A percentile compares a stretch with the other conserved stretches of the same genome.
Evolutionary conservation across 1,140 invertebrate genomes (phyloP).

Genomic region (Drosophila lowei): DNA sequence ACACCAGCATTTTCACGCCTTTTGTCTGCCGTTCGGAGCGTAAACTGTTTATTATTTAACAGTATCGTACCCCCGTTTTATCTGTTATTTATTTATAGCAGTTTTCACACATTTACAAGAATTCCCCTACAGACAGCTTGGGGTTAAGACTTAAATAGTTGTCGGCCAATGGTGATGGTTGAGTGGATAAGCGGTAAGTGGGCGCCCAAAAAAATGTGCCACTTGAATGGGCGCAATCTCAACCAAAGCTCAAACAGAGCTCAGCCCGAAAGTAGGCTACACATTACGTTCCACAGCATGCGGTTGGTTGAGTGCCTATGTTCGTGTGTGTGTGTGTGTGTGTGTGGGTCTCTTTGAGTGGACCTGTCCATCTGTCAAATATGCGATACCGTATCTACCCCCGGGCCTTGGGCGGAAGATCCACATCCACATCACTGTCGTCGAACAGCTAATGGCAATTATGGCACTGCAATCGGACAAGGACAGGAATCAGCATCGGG

Average conservation of each 20-base stretch:
- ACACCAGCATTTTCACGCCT: constrained; percentile 55
- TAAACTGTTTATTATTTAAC: constrained; percentile 81
- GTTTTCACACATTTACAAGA: constrained; percentile 51
- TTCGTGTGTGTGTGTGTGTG: not conserved
- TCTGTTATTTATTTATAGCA: constrained; percentile 75
- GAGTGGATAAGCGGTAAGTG: constrained; percentile 10
- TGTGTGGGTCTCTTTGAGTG: not conserved
- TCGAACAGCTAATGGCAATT: constrained; percentile 37
- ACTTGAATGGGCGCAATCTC: constrained; percentile 22
- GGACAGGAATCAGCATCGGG: constrained; percentile 12
- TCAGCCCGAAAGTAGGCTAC: constrained; percentile 48
- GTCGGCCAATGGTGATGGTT: not conserved
- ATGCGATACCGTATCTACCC: constrained; percentile 17
- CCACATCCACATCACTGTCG: constrained; percentile 25
- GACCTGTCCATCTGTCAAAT: constrained; percentile 21
- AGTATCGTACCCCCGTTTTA: constrained; percentile 66
- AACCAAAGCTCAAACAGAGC: constrained; percentile 10
- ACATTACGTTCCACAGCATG: constrained; percentile 7
- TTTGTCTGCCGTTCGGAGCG: constrained; percentile 60
- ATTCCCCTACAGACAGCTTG: constrained; percentile 13
- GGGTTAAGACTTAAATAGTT: constrained; percentile 38
- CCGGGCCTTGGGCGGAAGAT: not conserved
- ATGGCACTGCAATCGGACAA: constrained; percentile 34
- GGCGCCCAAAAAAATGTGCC: constrained; percentile 19
- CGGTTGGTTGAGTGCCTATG: not conserved